Evolutionary conservation across 1,140 invertebrate species (phyloP).

Genomic region (Drosophila neocordata): DNA sequence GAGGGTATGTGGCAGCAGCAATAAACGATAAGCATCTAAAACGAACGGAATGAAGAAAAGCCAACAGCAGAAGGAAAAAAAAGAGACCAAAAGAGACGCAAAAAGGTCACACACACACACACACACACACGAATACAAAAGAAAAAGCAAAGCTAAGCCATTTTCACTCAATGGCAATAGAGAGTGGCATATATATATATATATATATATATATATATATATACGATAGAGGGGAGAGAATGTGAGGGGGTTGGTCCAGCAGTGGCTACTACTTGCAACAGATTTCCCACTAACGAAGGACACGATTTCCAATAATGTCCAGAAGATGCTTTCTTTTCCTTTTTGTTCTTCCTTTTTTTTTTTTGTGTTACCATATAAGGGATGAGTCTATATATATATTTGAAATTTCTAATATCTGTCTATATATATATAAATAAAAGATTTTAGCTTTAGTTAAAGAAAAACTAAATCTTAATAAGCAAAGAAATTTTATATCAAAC

Average conservation of each 20-base stretch:
- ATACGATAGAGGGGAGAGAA: not conserved
- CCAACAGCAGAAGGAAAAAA: slow-evolving; percentile 47
- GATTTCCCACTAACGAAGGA: slow-evolving; percentile 77
- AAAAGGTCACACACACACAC: slow-evolving; percentile 15
- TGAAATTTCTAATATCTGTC: too few species aligned
- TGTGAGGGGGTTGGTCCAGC: slow-evolving; percentile 17
- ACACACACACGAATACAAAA: slow-evolving; percentile 25
- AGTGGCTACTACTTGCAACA: slow-evolving; percentile 70
- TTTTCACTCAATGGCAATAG: not conserved
- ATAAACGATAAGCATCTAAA: slow-evolving; percentile 71
- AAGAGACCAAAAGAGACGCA: not conserved
- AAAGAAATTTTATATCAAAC: too few species aligned
- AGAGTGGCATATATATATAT: too few species aligned
- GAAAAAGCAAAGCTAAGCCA: slow-evolving; percentile 17
- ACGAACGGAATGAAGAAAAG: slow-evolving; percentile 48
- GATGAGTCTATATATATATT: too few species aligned
- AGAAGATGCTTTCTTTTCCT: slow-evolving; percentile 36
- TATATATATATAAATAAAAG: too few species aligned
- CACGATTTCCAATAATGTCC: slow-evolving; percentile 71
- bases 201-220: too few species aligned
- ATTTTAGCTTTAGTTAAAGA: too few species aligned
- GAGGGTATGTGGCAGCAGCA: slow-evolving; percentile 61
- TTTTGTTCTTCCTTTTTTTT: not conserved
- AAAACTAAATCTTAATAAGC: too few species aligned
- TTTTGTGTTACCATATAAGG: not conserved